Evolutionary conservation across 2,888 invertebrate species (phyloP).

Genomic region (Drosophila nr. perissopoda): DNA sequence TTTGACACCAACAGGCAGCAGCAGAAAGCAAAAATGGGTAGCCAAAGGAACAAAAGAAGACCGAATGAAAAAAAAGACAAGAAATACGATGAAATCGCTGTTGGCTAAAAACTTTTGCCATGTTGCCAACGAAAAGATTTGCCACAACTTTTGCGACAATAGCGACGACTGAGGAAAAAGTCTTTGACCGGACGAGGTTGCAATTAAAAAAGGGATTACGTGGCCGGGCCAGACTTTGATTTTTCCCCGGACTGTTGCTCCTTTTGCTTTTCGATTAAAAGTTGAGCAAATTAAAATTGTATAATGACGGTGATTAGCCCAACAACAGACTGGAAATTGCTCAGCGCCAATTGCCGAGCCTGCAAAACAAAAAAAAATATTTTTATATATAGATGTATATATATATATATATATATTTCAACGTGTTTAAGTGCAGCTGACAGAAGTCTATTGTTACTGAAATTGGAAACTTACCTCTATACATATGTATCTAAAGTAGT

Average conservation of each 20-base stretch:
- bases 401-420: not conserved
- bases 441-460: not conserved
- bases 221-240: constrained; percentile 58
- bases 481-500: not conserved
- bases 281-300: constrained; percentile 75
- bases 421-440: not conserved
- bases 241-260: constrained; percentile 35
- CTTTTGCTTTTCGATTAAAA: constrained; percentile 70
- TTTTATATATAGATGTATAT: too few species aligned
- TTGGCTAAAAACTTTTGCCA: constrained; percentile 61
- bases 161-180: constrained; percentile 21
- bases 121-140: constrained; percentile 60
- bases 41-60: constrained; percentile 7
- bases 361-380: not conserved
- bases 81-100: constrained; percentile 46
- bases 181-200: constrained; percentile 54
- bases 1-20: constrained; percentile 64
- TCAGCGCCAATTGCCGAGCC: constrained; percentile 9
- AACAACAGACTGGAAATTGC: constrained; percentile 52
- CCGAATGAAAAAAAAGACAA: not conserved
- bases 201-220: constrained; percentile 80
- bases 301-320: constrained; percentile 76
- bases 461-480: not conserved
- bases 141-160: constrained; percentile 52
- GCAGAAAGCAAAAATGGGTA: constrained; percentile 4